A percentile compares a stretch with the other conserved stretches of the same genome.
These are phyloP conservation scores for Apistogramma diplotaenia DNA, from an alignment of 2,113 vertebrate species.

Conservation along the genomic window DNA sequence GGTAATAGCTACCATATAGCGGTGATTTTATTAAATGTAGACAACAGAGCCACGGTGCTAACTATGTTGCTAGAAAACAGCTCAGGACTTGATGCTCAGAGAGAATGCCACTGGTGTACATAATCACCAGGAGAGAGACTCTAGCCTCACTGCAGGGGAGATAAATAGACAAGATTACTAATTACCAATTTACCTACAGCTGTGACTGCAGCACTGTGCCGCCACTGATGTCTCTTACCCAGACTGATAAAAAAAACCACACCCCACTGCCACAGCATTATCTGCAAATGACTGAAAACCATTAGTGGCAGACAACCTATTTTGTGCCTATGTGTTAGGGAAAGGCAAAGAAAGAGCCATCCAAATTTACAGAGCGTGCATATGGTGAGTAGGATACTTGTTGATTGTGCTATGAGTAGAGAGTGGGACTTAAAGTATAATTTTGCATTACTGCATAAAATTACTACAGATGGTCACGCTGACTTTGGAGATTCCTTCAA, in stretches of 20 bases:
- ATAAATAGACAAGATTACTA: constrained; percentile 66
- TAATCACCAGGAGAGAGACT: constrained; percentile 51
- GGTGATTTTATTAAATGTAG: constrained; percentile 39
- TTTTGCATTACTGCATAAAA: constrained; percentile 8
- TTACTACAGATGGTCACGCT: constrained; percentile 20
- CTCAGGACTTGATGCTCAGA: constrained; percentile 17
- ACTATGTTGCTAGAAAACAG: constrained; percentile 10
- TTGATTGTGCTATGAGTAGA: background rate
- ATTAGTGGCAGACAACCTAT: constrained; percentile 25
- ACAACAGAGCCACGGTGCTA: constrained; percentile 8
- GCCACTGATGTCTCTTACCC: constrained; percentile 18
- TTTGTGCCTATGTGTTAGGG: background rate
- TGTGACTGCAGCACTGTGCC: constrained; percentile 38
- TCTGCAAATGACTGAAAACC: constrained; percentile 40
- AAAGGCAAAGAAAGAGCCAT: background rate
- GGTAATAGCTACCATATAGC: constrained; percentile 1
- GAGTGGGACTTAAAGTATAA: background rate
- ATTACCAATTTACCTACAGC: constrained; percentile 70
- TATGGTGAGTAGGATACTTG: background rate
- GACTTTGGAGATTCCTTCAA: constrained; percentile 9
- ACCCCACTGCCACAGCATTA: constrained; percentile 30
- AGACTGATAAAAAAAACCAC: constrained; percentile 38
- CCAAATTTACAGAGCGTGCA: background rate
- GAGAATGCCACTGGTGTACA: constrained; percentile 23
- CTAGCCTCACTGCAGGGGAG: constrained; percentile 46